Base-by-base conservation (phyloP, 2,888 invertebrate genomes). In the Germaria angustata region DNA sequence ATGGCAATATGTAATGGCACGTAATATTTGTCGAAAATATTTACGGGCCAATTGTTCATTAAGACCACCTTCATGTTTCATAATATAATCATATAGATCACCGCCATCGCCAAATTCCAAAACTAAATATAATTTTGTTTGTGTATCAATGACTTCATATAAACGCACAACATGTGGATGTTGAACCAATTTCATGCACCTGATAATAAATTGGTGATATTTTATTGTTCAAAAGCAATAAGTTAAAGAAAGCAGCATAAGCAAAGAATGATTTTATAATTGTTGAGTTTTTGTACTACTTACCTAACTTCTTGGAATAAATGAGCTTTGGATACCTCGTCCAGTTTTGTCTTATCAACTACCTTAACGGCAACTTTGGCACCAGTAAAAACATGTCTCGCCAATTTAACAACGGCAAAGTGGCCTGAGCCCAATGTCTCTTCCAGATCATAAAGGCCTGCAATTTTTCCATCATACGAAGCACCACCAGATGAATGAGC, bases 101-200 rank as follows among this genome's bases (percentile, higher is more conserved):
- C 98, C 98, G 61, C 99, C 99, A 92, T 99, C 99, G 15, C 98
- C 99, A 88, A 99, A 93, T 92, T 99, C 99, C 90, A 99, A 93
- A 90, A 99, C 98, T 91, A 98, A 94, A 92, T 98, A 98, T 88
- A 99, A 93, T 92, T 99, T 99, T 84, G 98, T 98, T 91, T 98
- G 97, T 41, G 99, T 99, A 92, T 99, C 99, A 90, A 99, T 99
- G 84, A 99, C 99, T 93, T 99, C 99, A 92, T 99, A 99, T 63
- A 99, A 93, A 75, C 99, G 93, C 57, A 99, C 99, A 46, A 99
- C 99, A 92, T 99, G 98, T 36, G 99, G 99, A 92, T 99, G 99
- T 91, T 99, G 99, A 57, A 99, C 99, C 87, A 99, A 92, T 92
- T 99, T 99, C 99, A 99, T 99, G 91, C 99, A 99, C 85, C 98